phyloP scores from a whole-genome alignment of 2,797 vertebrate species.

The Mus spretus region DNA sequence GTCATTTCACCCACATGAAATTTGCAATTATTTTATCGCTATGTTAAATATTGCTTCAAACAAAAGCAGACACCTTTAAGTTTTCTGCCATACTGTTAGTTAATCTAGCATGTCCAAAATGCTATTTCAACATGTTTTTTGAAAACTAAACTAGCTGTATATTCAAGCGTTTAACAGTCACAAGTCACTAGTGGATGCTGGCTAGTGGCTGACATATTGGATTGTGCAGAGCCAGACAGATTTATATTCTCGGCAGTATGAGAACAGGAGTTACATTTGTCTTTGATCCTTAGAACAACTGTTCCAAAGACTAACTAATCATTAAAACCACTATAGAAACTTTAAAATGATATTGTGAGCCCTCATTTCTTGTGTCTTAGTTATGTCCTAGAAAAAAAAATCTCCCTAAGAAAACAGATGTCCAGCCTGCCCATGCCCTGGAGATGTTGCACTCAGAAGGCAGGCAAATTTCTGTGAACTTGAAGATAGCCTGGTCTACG shows the following conservation, averaged over 20 bases:
- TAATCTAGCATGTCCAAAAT: not conserved
- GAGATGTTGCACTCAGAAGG: not conserved
- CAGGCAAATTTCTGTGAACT: not conserved
- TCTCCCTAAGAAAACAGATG: slow-evolving; percentile 6
- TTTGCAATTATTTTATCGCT: not conserved
- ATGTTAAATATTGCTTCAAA: not conserved
- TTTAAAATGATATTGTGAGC: slow-evolving; percentile 1
- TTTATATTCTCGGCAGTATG: not conserved
- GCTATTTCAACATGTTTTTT: not conserved
- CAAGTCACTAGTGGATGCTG: not conserved
- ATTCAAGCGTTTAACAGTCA: not conserved
- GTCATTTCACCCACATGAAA: not conserved
- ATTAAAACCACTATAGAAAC: slow-evolving; percentile 11
- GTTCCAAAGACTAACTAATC: not conserved
- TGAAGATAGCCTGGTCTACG: not conserved
- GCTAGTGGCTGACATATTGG: not conserved
- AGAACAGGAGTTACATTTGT: not conserved
- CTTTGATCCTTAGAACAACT: not conserved
- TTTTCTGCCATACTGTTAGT: not conserved
- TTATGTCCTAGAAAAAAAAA: slow-evolving; percentile 23
- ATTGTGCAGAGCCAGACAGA: not conserved
- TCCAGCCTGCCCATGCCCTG: not conserved
- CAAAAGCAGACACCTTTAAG: not conserved
- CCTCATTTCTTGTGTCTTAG: not conserved
- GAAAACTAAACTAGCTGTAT: not conserved